phyloP scores from a whole-genome alignment of 2,888 invertebrate species.

The Archips crataeganus region DNA sequence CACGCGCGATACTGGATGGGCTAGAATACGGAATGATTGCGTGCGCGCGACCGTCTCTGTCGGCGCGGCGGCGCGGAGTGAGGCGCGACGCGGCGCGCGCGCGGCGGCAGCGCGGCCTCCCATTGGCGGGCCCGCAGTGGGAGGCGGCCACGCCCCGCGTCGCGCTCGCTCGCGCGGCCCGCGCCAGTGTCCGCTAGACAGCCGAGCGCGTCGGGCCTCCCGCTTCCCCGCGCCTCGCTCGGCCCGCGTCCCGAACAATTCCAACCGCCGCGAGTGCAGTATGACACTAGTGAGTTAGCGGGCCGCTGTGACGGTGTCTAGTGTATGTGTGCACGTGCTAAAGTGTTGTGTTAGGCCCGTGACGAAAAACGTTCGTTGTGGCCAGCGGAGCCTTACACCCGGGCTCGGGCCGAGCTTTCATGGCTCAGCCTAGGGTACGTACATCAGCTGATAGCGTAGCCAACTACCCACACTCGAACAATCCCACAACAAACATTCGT shows the following conservation, averaged over 20 bases:
- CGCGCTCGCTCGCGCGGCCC: conserved; percentile 62
- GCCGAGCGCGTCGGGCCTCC: conserved; percentile 86
- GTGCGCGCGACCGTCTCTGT: conserved; percentile 65
- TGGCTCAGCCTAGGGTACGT: conserved; percentile 96
- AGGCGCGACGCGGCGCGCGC: conserved; percentile 55
- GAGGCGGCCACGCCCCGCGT: conserved; percentile 53
- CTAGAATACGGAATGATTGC: conserved; percentile 62
- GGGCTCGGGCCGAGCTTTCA: conserved; percentile 92
- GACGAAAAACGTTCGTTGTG: conserved; percentile 83
- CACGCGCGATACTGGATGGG: conserved; percentile 47
- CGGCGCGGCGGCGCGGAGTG: conserved; percentile 55
- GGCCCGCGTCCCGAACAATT: conserved; percentile 77
- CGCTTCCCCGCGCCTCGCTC: conserved; percentile 85
- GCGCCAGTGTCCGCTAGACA: conserved; percentile 85
- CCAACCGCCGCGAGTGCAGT: conserved; percentile 82
- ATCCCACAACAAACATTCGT: conserved; percentile 48
- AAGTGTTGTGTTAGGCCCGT: conserved; percentile 84
- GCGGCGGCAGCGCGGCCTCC: conserved; percentile 71
- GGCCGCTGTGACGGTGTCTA: conserved; percentile 85
- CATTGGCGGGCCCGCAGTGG: conserved; percentile 55
- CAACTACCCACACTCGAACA: conserved; percentile 54
- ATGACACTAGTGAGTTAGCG: conserved; percentile 86
- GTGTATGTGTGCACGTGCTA: conserved; percentile 84
- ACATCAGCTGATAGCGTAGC: conserved; percentile 53
- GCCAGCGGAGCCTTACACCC: conserved; percentile 85